Base-by-base conservation (phyloP, 1,140 invertebrate species). In the Araneus ventricosus region DNA sequence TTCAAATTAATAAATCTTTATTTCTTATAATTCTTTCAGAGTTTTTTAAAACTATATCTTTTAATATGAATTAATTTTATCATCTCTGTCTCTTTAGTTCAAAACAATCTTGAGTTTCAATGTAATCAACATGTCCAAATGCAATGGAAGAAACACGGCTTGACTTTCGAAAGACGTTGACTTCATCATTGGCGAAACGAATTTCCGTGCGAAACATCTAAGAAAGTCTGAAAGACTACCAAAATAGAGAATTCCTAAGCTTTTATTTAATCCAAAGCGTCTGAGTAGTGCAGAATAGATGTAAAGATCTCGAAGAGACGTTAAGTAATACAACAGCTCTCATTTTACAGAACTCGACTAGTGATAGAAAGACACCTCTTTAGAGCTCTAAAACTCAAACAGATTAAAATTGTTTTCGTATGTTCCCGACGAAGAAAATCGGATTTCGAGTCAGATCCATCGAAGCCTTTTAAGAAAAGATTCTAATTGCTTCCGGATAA, bases 401-500 rank as follows among this genome's bases (percentile, higher is more conserved):
- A 37, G 70, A 75, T 75, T 75, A 75, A 75, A 34, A 75, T 75
- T 75, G 30, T 75, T 75, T 75, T 37, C 70, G 4, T 20, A 14
- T 30, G 37, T 37, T 30, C 70, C 8, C 30, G 30, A 75, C 14
- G 70, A 75, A 75, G 70, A 75, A 75, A 75, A 75, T 75, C 70
- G 30, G 70, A 75, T 75, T 75, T 17, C 70, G 30, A 75, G 70
- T 75, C 70, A 34, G 27, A 75, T 20, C 30, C 30, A 75, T 75
- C 67, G 67, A 20, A 75, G 67, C 70, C 70, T 75, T 75, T 75
- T 75, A 75, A 75, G 70, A 75, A 75, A 75, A 75, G 70, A 75
- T 75, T 75, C 41, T 84, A 84, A 84, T 84, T 84, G 41, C 82
- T 84, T 84, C 82, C 82, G 82, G 82, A 84, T 84, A 84, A 84